Percentiles rank a stretch among this genome's conserved stretches.
Conservation (phyloP, 2,888 invertebrate species). For the Scrobipalpa atriplicella region DNA sequence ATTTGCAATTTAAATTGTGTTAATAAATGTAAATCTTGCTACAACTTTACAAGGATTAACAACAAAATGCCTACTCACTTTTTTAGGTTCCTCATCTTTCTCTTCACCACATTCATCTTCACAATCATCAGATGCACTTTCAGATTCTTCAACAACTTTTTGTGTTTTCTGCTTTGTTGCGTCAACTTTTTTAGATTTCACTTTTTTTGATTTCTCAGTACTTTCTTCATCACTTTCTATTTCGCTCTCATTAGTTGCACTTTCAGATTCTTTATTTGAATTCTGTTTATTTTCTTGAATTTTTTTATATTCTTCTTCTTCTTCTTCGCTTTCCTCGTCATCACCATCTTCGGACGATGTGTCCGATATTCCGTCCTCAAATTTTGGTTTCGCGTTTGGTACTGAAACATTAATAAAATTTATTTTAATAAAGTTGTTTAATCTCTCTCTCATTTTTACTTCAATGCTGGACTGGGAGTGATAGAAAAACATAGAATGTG, state of each 20-base stretch:
- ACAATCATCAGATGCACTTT: slow-evolving; percentile 27
- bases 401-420: slow-evolving; percentile 49
- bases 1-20: too few species aligned
- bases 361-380: slow-evolving; percentile 70
- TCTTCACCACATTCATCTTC: slow-evolving; percentile 32
- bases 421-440: too few species aligned
- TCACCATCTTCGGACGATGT: slow-evolving; percentile 60
- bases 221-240: slow-evolving; percentile 17
- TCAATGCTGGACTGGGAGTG: too few species aligned
- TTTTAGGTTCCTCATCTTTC: slow-evolving; percentile 1
- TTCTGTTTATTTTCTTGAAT: slow-evolving; percentile 28
- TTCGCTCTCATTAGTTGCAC: slow-evolving; percentile 30
- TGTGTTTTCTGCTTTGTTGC: slow-evolving; percentile 14
- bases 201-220: slow-evolving; percentile 12
- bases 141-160: slow-evolving; percentile 27
- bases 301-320: slow-evolving; percentile 31
- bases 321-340: slow-evolving; percentile 52
- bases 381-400: slow-evolving; percentile 68
- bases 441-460: too few species aligned
- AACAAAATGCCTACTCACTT: background rate
- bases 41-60: too few species aligned
- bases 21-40: too few species aligned
- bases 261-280: slow-evolving; percentile 31
- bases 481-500: too few species aligned
- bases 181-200: slow-evolving; percentile 23